Percentiles rank a stretch among this genome's conserved stretches.
Conservation (phyloP, 2,113 vertebrate genomes). For the Dolichotis patagonum region DNA sequence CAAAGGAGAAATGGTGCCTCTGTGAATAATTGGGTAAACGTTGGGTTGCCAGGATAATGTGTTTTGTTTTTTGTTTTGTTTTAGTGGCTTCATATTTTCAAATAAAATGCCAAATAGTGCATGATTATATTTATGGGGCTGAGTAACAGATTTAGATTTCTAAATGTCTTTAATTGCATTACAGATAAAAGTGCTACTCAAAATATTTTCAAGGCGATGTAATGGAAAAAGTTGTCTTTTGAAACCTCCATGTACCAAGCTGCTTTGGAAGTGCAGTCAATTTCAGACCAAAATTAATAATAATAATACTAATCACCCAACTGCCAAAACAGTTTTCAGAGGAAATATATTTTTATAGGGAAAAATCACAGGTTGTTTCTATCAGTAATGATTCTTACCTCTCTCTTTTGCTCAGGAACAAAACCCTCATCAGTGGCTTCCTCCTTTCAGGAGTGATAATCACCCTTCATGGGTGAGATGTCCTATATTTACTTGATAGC, state of each 20-base stretch:
- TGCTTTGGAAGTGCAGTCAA: constrained; percentile 66
- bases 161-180: constrained; percentile 81
- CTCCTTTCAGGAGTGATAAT: constrained; percentile 85
- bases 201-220: constrained; percentile 55
- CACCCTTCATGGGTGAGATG: constrained; percentile 89
- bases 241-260: constrained; percentile 69
- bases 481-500: constrained; percentile 85
- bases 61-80: constrained; percentile 69
- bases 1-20: constrained; percentile 81
- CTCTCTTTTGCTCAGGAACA: constrained; percentile 83
- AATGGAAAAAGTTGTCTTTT: constrained; percentile 65
- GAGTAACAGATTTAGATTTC: constrained; percentile 77
- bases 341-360: constrained; percentile 73
- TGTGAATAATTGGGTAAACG: constrained; percentile 81
- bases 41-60: constrained; percentile 73
- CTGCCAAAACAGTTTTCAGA: constrained; percentile 70
- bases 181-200: constrained; percentile 78
- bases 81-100: constrained; percentile 80
- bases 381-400: constrained; percentile 82
- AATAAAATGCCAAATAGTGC: constrained; percentile 83
- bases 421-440: constrained; percentile 86
- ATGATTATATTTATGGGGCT: constrained; percentile 75
- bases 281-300: constrained; percentile 76
- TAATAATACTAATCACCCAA: constrained; percentile 39
- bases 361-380: constrained; percentile 67